Conservation (phyloP, 2,797 vertebrate species). For the Sardinella longiceps region DNA sequence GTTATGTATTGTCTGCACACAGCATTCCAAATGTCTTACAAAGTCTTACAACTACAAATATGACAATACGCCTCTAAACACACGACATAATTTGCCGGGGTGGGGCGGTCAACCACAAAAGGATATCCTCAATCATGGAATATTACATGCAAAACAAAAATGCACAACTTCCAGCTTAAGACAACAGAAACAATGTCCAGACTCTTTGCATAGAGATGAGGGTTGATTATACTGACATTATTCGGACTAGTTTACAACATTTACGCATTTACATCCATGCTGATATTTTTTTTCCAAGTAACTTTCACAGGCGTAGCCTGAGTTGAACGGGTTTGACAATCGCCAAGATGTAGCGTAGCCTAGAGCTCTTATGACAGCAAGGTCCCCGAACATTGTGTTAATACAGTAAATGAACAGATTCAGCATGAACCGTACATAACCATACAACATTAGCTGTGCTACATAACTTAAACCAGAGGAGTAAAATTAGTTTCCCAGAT, state of each 20-base stretch:
- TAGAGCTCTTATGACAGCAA: background rate
- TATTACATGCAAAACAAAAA: too few species aligned
- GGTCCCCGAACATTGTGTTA: background rate
- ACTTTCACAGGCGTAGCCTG: background rate
- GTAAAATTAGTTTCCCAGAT: background rate
- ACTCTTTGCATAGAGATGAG: background rate
- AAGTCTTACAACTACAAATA: conserved; percentile 3
- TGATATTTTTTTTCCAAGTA: background rate
- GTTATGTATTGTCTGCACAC: background rate
- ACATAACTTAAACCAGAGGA: background rate
- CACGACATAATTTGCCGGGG: too few species aligned
- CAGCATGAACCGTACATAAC: background rate
- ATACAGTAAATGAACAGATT: too few species aligned
- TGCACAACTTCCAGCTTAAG: background rate
- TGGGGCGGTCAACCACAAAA: too few species aligned
- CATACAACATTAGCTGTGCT: too few species aligned
- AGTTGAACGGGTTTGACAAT: background rate
- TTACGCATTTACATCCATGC: background rate
- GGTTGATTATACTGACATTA: background rate
- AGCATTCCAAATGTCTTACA: background rate
- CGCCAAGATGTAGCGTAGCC: too few species aligned
- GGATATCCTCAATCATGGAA: background rate
- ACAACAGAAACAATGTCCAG: background rate
- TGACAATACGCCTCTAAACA: background rate
- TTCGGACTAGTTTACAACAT: background rate